Evolutionary conservation across 2,113 vertebrate species (phyloP).

Genomic region (Crotalus viridis): DNA sequence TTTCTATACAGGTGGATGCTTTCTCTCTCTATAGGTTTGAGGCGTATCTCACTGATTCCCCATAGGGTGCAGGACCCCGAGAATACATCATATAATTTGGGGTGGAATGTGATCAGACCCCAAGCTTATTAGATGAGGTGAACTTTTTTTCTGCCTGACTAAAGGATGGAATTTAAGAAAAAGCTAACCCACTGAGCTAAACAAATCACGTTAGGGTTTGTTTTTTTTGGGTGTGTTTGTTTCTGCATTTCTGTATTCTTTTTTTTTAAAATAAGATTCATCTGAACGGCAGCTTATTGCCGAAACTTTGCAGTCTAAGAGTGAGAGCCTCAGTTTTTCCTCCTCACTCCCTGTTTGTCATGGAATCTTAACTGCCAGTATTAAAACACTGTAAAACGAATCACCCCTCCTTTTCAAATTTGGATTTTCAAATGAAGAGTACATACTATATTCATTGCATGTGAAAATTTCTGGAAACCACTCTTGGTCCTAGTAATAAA

Average conservation of each 20-base stretch:
- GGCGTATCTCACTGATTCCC: accelerated
- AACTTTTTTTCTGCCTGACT: not conserved
- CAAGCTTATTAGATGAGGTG: not conserved
- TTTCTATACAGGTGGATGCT: accelerated
- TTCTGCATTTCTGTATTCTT: not conserved
- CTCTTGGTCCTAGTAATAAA: not conserved
- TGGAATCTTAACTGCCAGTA: not conserved
- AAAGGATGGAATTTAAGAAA: not conserved
- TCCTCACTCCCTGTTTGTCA: not conserved
- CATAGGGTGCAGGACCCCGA: not conserved
- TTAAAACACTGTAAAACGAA: not conserved
- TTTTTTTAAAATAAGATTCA: not conserved
- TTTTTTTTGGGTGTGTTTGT: not conserved
- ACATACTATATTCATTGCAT: not conserved
- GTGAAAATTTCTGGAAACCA: not conserved
- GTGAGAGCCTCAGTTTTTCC: not conserved
- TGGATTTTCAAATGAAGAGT: not conserved
- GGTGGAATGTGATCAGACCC: not conserved
- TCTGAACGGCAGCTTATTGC: not conserved
- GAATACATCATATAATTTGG: not conserved
- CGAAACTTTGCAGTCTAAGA: not conserved
- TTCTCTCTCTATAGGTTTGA: accelerated
- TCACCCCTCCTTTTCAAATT: not conserved
- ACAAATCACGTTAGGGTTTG: not conserved
- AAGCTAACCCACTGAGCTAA: not conserved